Conservation (phyloP, 2,797 vertebrate species). For the Channallabes apus region DNA sequence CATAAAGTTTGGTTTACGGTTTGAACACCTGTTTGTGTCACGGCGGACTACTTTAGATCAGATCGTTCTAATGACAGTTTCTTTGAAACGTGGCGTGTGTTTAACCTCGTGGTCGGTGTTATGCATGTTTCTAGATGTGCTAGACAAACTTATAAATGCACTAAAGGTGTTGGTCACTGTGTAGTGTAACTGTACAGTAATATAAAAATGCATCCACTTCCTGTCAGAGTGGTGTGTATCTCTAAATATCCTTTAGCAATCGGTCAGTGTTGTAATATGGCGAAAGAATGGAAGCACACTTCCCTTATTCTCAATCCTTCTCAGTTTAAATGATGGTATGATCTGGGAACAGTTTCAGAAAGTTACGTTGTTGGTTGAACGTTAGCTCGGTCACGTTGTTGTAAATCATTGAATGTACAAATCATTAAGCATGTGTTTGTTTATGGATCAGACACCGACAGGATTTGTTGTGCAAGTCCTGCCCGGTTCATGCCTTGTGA, state of each 20-base stretch:
- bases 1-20: too few relatives aligned
- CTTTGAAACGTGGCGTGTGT: neutral
- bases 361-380: too few relatives aligned
- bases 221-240: neutral
- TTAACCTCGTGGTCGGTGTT: neutral
- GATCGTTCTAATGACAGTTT: too few relatives aligned
- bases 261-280: neutral
- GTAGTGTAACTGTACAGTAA: too few relatives aligned
- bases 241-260: too few relatives aligned
- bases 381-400: neutral
- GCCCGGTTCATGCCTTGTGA: neutral
- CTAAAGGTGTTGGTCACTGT: neutral
- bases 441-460: neutral
- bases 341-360: neutral
- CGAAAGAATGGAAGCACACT: neutral
- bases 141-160: neutral
- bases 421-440: neutral
- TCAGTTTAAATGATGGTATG: neutral
- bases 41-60: too few relatives aligned
- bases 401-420: neutral
- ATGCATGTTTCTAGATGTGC: too few relatives aligned
- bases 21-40: too few relatives aligned
- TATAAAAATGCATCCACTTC: too few relatives aligned
- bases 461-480: neutral
- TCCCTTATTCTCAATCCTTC: neutral